Base-by-base conservation (phyloP, 2,113 vertebrate species). In the Dermatemys mawii region DNA sequence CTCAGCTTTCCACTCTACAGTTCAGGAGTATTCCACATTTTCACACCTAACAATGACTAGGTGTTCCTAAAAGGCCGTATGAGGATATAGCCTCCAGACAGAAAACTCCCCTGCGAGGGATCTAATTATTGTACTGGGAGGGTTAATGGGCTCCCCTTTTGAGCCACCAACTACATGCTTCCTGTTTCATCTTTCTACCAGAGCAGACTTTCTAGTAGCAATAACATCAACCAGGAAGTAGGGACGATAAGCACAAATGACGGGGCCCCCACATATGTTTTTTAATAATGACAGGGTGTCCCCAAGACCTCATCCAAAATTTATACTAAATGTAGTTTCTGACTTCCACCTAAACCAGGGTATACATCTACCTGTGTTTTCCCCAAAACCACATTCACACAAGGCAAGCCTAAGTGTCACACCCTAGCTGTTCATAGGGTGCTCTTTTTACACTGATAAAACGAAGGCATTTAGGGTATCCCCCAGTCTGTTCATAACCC, bases 71-170 rank as follows among this genome's bases (percentile, higher is more conserved):
- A 70, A 79, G 7, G 44, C 35, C n/a, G 46, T 83, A 46, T 51
- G n/a, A 87, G 21, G 17, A 4, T 79, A 2, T 50, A 8, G 70
- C 55, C 22, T 60, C 38, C 46, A 24, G 11, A 38, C 32, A 41
- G 49, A 19, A 46, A 51, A 83, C n/a, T 87, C 19, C 29, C 73
- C 2, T 49, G n/a, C 78, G 44, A 16, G 32, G 21, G 54, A 7
- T 32, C 7, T 80, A 1, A 80, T 2, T 29, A 7, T 67, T 32
- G 3, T 27, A 8, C 35, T 87, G 53, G 46, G 0, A 0, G 51
- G n/a, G 26, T 16, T 44, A 17, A 32, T 17, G 51, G 16, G 22
- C 63, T 41, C 29, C 44, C 75, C 75, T 76, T 49, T 38, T 19
- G 17, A 49, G 38, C 38, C 35, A 19, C 44, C 27, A 27, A 24